phyloP scores from a whole-genome alignment of 92 coral and sea anemone species.

The Phenganax stokvisi region DNA sequence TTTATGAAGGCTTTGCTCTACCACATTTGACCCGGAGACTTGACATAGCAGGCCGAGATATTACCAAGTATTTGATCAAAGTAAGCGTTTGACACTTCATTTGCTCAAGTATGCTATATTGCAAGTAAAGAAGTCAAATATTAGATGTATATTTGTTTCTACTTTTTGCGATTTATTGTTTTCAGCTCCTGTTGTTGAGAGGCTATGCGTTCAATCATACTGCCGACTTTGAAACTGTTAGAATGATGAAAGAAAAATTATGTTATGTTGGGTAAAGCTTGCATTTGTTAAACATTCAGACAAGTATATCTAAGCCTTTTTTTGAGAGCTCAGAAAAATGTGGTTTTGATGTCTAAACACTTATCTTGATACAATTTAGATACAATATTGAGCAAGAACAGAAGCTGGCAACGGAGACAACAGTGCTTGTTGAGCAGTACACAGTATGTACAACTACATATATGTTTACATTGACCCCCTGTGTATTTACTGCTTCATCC shows the following conservation, averaged over 20 bases:
- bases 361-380: slow-evolving; percentile 37
- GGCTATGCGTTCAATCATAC: slow-evolving; percentile 99
- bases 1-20: slow-evolving; percentile 93
- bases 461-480: neutral
- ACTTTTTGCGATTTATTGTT: neutral
- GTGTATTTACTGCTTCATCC: neutral
- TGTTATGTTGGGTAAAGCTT: slow-evolving; percentile 92
- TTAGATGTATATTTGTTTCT: neutral
- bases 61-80: slow-evolving; percentile 87
- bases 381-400: slow-evolving; percentile 99
- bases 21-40: slow-evolving; percentile 92
- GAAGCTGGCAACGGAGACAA: slow-evolving; percentile 89
- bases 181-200: slow-evolving; percentile 75
- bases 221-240: slow-evolving; percentile 96
- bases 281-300: neutral
- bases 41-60: slow-evolving; percentile 94
- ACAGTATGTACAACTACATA: slow-evolving; percentile 45
- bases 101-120: no score
- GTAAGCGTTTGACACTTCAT: slow-evolving; percentile 25
- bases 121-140: neutral
- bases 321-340: neutral
- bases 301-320: no score
- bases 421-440: slow-evolving; percentile 93
- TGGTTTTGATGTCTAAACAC: neutral
- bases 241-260: slow-evolving; percentile 97